Evolutionary conservation across 2,797 vertebrate genomes (phyloP), one percentile per base, ranked within the genome.

Genomic region (Garrulus glandarius): DNA sequence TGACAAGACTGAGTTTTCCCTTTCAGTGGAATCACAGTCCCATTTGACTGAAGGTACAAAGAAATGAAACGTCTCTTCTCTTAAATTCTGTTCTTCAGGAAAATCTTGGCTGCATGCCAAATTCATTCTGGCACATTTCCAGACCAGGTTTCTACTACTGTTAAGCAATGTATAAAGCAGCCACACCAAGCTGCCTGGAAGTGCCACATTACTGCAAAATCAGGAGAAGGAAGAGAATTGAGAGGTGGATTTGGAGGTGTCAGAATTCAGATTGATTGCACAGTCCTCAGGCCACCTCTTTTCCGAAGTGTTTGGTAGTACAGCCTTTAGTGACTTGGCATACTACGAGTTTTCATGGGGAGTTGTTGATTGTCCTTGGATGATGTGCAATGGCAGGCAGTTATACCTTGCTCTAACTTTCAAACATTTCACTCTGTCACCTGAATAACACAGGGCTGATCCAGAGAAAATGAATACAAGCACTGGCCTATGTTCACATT

Each of bases 201-300:
- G 50, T 57, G 53, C 21, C 0, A 1, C 34, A 37, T 76, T 63
- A 80, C 41, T 72, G 41, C 64, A 91, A 85, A 36, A 92, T 34
- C 70, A 75, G 34, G 49, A 59, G 19, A 47, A 69, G 43, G 27
- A 81, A 53, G 21, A 47, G 34, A 70, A 70, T 6, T 80, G 68
- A 74, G 80, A 74, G 49, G 19, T 26, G 20, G 15, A 26, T 92
- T 75, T 92, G 55, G 52, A 79, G 79, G 84, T 1, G 1, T 44
- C 70, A 82, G 70, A 84, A 84, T 82, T 93, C 21, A 70, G 67
- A 78, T 27, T 74, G 60, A 78, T 74, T 87, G 32, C 36, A 39
- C 21, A 43, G 21, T 52, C 52, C 41, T 85, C 29, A 43, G 65
- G 26, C 37, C 41, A 52, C 20, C 57, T 76, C 41, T 87, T 80